These are phyloP conservation scores for Drosophila burlai DNA, from an alignment of 1,140 invertebrate species.

Conservation along the genomic window DNA sequence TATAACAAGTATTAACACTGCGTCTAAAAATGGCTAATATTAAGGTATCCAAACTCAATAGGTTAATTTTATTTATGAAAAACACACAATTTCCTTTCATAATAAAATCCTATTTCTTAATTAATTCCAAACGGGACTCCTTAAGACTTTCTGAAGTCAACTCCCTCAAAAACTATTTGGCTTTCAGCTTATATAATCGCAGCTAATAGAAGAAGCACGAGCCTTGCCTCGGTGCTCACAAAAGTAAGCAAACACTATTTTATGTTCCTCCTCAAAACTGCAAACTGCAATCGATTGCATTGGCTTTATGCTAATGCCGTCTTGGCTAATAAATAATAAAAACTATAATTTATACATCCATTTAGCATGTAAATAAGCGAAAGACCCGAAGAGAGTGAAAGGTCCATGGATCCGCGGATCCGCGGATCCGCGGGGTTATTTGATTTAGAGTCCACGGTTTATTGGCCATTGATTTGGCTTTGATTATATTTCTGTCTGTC, in stretches of 20 bases:
- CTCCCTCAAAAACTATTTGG: constrained; percentile 59
- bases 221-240: constrained; percentile 35
- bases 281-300: constrained; percentile 54
- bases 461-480: constrained; percentile 56
- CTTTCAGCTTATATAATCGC: constrained; percentile 65
- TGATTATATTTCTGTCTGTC: constrained; percentile 48
- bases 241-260: constrained; percentile 18
- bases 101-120: constrained; percentile 35
- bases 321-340: constrained; percentile 51
- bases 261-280: constrained; percentile 39
- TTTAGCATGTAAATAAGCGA: constrained; percentile 73
- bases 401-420: constrained; percentile 21
- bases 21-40: background rate
- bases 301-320: constrained; percentile 53
- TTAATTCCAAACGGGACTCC: too few relatives aligned
- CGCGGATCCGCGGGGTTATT: constrained; percentile 8
- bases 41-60: background rate
- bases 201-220: constrained; percentile 62
- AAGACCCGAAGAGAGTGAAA: constrained; percentile 61
- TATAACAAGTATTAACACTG: background rate
- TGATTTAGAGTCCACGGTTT: constrained; percentile 39
- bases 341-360: constrained; percentile 36
- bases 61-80: background rate
- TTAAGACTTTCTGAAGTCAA: constrained; percentile 57
- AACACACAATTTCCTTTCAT: constrained; percentile 17